Base-by-base conservation (phyloP, 2,888 invertebrate species). In the Andrena dorsata region DNA sequence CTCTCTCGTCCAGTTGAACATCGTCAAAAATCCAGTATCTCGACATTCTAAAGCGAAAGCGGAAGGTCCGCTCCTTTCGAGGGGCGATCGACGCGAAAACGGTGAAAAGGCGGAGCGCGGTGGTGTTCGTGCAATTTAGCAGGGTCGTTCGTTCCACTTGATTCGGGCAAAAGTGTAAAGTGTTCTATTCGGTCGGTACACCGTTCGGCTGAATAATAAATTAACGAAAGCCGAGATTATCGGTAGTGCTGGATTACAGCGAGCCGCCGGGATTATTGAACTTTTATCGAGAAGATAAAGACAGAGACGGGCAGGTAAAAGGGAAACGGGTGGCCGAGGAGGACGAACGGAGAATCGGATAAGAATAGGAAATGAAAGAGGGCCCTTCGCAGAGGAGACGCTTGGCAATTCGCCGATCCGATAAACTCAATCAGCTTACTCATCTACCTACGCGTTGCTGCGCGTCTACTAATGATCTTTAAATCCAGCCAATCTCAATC, bases 341-440 rank as follows among this genome's bases (percentile, higher is more conserved):
- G 83, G 80, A 79, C 51, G 78, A 80, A 84, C 69, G 64, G 80
- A 75, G 82, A 69, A 82, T 74, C 58, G 71, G 47, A 74, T 61
- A 86, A 84, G 84, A 85, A 88, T 85, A 81, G 86, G 80, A 85
- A 85, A 88, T 83, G 88, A 85, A 88, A 80, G 72, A 68, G 77
- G 75, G 69, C 35, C 64, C 70, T 68, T 81, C 81, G 53, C 53
- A 60, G 58, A 51, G 51, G 65, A 69, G 80, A 47, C 66, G 85
- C 84, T 85, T 88, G 86, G 89, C 89, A 88, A 91, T 91, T 86
- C 86, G 87, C 81, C 84, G 88, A 88, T 90, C 91, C 90, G 90
- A 91, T 91, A 90, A 92, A 92, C 92, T 89, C 91, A 92, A 93
- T 92, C 92, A 91, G 90, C 91, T 90, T 89, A 89, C 89, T 91